Evolutionary conservation across 2,113 vertebrate species (phyloP).

Genomic region (Desmodus rotundus): DNA sequence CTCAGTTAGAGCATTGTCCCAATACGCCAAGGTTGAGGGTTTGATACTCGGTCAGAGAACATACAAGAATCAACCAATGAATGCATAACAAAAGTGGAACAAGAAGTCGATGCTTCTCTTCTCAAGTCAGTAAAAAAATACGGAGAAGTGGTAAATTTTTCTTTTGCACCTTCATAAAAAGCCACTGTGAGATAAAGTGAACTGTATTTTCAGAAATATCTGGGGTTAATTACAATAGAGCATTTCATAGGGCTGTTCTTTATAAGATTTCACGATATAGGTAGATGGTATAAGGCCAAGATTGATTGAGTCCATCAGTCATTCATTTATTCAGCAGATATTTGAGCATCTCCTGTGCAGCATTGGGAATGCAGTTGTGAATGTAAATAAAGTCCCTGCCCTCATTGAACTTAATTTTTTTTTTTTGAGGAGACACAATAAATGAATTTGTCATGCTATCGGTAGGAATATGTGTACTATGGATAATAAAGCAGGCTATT

Average conservation of each 20-base stretch:
- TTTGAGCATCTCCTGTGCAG: background rate
- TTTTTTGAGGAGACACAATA: slow-evolving; percentile 5
- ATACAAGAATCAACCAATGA: no score
- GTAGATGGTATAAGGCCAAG: background rate
- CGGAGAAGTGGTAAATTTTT: background rate
- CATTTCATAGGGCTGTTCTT: background rate
- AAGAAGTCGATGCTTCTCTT: no score
- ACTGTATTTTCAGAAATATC: slow-evolving; percentile 2
- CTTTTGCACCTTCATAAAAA: background rate
- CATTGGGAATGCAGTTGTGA: background rate
- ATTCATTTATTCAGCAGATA: slow-evolving; percentile 30
- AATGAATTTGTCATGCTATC: background rate
- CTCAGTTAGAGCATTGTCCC: no score
- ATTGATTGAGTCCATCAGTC: background rate
- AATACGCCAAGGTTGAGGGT: no score
- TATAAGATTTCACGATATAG: background rate
- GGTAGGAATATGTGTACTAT: background rate
- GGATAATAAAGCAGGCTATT: background rate
- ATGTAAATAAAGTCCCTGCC: background rate
- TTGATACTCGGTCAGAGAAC: no score
- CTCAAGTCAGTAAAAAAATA: no score
- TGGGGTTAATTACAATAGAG: background rate
- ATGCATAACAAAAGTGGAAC: no score
- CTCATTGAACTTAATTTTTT: background rate
- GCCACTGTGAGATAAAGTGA: background rate